Conservation (phyloP, 2,888 invertebrate genomes). For the Xestia rhomboidea region DNA sequence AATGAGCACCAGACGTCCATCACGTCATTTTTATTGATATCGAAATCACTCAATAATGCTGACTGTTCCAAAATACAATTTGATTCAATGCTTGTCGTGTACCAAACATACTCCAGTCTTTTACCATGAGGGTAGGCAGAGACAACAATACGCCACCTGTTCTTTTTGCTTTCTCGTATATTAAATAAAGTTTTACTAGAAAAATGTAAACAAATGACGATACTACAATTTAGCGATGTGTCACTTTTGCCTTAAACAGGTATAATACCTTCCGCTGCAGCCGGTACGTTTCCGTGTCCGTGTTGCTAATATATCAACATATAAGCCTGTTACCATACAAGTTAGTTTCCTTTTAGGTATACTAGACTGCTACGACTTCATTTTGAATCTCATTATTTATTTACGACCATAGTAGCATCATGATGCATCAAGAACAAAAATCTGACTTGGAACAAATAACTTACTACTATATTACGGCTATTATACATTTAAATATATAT, state of each 20-base stretch:
- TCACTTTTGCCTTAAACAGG: slow-evolving; percentile 8
- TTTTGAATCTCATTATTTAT: slow-evolving; percentile 16
- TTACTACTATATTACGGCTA: too few species aligned
- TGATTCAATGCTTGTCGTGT: too few species aligned
- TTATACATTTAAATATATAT: too few species aligned
- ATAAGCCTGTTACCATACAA: slow-evolving; percentile 10
- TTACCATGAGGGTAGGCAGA: too few species aligned
- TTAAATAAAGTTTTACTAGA: not conserved
- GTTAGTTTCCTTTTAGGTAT: slow-evolving; percentile 30
- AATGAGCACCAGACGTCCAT: too few species aligned
- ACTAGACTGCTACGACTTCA: slow-evolving; percentile 14
- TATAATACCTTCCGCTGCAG: slow-evolving; percentile 44
- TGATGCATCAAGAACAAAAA: not conserved
- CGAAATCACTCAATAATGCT: too few species aligned
- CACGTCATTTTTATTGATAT: too few species aligned
- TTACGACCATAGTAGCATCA: not conserved
- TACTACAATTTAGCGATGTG: not conserved
- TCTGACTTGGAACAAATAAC: not conserved
- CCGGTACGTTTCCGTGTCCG: slow-evolving; percentile 50
- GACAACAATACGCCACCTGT: too few species aligned
- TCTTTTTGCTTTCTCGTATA: too few species aligned
- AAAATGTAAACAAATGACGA: not conserved
- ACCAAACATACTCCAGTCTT: too few species aligned
- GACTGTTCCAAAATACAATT: too few species aligned
- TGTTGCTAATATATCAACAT: slow-evolving; percentile 37